These are phyloP conservation scores for Epinephelus lanceolatus DNA, from an alignment of 2,113 vertebrate species.

Conservation along the genomic window DNA sequence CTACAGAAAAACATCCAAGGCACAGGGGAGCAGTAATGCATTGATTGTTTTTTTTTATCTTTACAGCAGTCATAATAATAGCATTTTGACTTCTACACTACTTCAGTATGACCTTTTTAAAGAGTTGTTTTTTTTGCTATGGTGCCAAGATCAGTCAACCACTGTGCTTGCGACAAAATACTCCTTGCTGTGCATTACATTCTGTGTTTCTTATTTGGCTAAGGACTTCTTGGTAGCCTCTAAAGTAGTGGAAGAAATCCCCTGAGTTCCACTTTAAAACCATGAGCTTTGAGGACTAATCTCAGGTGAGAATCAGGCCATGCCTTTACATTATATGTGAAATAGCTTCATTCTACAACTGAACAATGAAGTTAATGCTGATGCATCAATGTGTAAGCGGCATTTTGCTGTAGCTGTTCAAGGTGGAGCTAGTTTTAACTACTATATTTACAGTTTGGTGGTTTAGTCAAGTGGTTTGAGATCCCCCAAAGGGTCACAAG, in stretches of 20 bases:
- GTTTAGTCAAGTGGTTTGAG: too few relatives aligned
- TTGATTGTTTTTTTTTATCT: constrained; percentile 7
- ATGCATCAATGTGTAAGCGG: too few relatives aligned
- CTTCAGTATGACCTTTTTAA: not conserved
- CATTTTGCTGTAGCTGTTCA: too few relatives aligned
- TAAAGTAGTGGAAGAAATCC: not conserved
- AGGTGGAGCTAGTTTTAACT: too few relatives aligned
- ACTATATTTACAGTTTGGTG: too few relatives aligned
- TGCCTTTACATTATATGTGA: not conserved
- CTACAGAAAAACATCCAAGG: constrained; percentile 29
- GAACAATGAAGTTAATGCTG: not conserved
- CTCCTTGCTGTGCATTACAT: not conserved
- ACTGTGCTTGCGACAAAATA: not conserved
- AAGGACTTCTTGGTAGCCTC: constrained; percentile 1
- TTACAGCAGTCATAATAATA: constrained; percentile 20
- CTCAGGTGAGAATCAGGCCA: not conserved
- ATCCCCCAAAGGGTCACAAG: too few relatives aligned
- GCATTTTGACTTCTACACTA: not conserved
- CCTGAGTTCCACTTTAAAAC: not conserved
- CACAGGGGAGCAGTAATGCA: constrained; percentile 38
- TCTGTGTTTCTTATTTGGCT: not conserved
- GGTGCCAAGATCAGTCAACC: constrained; percentile 1
- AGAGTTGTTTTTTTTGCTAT: not conserved
- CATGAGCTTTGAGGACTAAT: not conserved
- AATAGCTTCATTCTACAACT: not conserved